Evolutionary conservation across 1,140 invertebrate species (phyloP), one percentile per base, ranked within the genome.

Genomic region (Carposina sasakii): DNA sequence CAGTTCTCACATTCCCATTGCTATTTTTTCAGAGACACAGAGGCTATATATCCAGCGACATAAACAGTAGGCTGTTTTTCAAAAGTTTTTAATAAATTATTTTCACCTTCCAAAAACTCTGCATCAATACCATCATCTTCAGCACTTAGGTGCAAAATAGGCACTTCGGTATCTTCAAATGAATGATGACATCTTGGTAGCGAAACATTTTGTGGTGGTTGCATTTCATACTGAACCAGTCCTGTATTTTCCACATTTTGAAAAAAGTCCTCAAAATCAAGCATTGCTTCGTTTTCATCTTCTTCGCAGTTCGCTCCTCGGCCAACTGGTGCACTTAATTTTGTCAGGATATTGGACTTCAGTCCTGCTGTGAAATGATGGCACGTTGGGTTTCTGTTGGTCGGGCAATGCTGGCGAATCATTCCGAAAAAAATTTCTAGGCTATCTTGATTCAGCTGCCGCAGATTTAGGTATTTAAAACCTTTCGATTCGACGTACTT

Each of bases 341-440:
- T 20, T 9, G 42, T 45, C 19, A 57, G 12, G 16, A 57, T 53
- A 2, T 16, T 23, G 3, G 48, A 36, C n/a, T 52, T 60, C 4
- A 55, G 40, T 6, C 48, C 57, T n/a, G 45, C 24, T 26, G 23
- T 48, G 23, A 60, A 60, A 36, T 34, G 49, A 23, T 45, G 37
- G 37, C 45, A 55, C 1, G 46, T 60, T 34, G 46, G 48, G 34
- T 52, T 52, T 23, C 9, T 36, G 26, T 61, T 54, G 37, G 50
- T 57, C 5, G 48, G 47, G 30, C 47, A 36, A 37, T 54, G 51
- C 24, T 60, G 54, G 9, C 54, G 22, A 23, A 60, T 60, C 19
- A 51, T 30, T 21, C 50, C 54, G 36, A 54, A 61, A 12, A 61
- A 28, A 40, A 54, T 61, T 47, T 57, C 54, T 36, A 61, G 40